Evolutionary conservation across 2,797 vertebrate genomes (phyloP).

Genomic region (Bradypodion ventrale): DNA sequence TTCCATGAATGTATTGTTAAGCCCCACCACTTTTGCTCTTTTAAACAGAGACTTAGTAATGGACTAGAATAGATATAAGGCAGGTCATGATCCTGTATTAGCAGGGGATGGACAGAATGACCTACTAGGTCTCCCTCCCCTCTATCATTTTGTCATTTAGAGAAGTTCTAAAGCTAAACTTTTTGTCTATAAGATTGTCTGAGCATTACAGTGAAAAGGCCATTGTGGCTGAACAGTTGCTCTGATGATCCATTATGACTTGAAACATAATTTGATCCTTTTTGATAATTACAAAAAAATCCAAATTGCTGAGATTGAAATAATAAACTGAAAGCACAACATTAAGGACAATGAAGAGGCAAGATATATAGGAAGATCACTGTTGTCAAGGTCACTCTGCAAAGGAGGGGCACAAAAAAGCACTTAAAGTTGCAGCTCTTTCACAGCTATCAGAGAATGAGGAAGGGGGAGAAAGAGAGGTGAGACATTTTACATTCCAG

Average conservation of each 20-base stretch:
- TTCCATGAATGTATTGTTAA: constrained; percentile 38
- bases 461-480: background rate
- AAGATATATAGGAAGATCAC: constrained; percentile 49
- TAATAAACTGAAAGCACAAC: constrained; percentile 52
- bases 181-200: constrained; percentile 56
- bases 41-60: constrained; percentile 67
- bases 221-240: constrained; percentile 47
- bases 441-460: background rate
- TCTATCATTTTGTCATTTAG: constrained; percentile 62
- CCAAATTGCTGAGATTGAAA: constrained; percentile 40
- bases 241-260: constrained; percentile 39
- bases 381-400: constrained; percentile 26
- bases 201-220: constrained; percentile 54
- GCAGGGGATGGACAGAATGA: constrained; percentile 68
- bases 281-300: constrained; percentile 58
- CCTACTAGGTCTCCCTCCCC: constrained; percentile 59
- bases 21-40: constrained; percentile 45
- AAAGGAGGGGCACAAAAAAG: constrained; percentile 43
- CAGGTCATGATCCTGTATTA: constrained; percentile 67
- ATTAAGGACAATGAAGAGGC: constrained; percentile 52
- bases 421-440: background rate
- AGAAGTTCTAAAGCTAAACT: constrained; percentile 63
- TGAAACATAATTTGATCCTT: constrained; percentile 42
- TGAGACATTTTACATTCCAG: background rate
- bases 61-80: constrained; percentile 61